Percentiles rank a stretch among this genome's conserved stretches.
Conservation (phyloP, 2,113 vertebrate genomes). For the Callipepla squamata region DNA sequence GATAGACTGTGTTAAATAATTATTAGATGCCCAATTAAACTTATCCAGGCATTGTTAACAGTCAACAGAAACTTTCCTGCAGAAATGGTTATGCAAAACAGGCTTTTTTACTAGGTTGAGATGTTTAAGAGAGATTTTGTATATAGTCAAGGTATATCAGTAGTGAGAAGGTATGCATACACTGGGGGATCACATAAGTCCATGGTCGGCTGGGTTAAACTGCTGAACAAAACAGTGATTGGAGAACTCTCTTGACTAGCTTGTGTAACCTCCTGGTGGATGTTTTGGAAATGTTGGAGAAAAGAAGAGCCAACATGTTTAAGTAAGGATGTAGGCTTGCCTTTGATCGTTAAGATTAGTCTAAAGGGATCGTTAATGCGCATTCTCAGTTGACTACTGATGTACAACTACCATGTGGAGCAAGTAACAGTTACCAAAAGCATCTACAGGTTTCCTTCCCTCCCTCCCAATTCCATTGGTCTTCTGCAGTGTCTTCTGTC, state of each 20-base stretch:
- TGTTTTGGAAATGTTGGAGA: background rate
- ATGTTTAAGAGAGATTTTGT: background rate
- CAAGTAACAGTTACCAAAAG: background rate
- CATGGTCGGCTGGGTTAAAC: background rate
- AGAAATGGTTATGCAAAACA: background rate
- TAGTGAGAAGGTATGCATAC: background rate
- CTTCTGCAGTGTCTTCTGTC: background rate
- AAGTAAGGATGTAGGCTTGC: background rate
- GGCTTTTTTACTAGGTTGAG: background rate
- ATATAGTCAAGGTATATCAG: background rate
- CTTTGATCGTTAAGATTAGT: background rate
- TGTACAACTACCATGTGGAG: background rate
- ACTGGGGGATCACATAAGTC: background rate
- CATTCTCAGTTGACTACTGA: background rate
- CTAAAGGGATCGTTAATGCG: background rate
- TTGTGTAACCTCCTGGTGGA: background rate
- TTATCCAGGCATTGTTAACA: background rate
- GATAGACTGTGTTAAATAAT: background rate
- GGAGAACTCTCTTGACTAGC: background rate
- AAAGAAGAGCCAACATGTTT: background rate
- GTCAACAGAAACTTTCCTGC: accelerated
- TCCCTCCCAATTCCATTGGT: background rate
- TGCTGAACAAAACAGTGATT: background rate
- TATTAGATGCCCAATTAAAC: background rate
- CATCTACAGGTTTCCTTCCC: background rate